Conservation (phyloP, 2,113 vertebrate genomes). For the Nothobranchius kuhntae region DNA sequence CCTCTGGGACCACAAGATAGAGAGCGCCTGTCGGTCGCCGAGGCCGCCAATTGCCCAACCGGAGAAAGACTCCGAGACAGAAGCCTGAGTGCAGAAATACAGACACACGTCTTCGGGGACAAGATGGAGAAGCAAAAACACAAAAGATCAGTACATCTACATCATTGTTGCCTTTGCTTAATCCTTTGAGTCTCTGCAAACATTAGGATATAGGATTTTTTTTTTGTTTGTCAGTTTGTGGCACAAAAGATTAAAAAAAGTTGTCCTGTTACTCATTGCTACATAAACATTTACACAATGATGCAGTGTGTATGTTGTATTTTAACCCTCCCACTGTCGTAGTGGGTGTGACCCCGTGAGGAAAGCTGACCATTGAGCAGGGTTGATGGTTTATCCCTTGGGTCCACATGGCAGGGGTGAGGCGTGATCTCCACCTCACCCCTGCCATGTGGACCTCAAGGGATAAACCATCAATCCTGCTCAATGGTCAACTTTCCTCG, state of each 20-base stretch:
- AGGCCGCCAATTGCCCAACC: constrained; percentile 63
- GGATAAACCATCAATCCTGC: too few relatives aligned
- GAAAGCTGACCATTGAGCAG: too few relatives aligned
- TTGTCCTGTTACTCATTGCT: constrained; percentile 30
- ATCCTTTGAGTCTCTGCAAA: constrained; percentile 63
- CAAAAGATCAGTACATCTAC: constrained; percentile 50
- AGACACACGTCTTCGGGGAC: constrained; percentile 23
- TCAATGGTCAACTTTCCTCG: too few relatives aligned
- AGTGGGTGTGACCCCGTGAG: too few relatives aligned
- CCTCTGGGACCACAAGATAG: constrained; percentile 61
- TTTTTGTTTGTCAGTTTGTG: constrained; percentile 2
- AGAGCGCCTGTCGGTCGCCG: constrained; percentile 63
- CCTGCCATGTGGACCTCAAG: too few relatives aligned
- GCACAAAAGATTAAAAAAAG: constrained; percentile 10
- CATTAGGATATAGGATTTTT: constrained; percentile 45
- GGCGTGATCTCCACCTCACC: too few relatives aligned
- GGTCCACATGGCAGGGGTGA: too few relatives aligned
- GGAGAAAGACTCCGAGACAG: constrained; percentile 45
- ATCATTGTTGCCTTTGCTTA: constrained; percentile 63
- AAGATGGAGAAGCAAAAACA: constrained; percentile 13
- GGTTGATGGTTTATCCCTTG: too few relatives aligned
- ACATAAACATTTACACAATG: constrained; percentile 9
- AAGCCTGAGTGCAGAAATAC: constrained; percentile 16
- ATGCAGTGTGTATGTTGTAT: not conserved
- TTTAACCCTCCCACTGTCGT: too few relatives aligned